A percentile compares a stretch with the other conserved stretches of the same genome.
Evolutionary conservation across 2,888 invertebrate species (phyloP).

Genomic region (Drosophila seclusa): DNA sequence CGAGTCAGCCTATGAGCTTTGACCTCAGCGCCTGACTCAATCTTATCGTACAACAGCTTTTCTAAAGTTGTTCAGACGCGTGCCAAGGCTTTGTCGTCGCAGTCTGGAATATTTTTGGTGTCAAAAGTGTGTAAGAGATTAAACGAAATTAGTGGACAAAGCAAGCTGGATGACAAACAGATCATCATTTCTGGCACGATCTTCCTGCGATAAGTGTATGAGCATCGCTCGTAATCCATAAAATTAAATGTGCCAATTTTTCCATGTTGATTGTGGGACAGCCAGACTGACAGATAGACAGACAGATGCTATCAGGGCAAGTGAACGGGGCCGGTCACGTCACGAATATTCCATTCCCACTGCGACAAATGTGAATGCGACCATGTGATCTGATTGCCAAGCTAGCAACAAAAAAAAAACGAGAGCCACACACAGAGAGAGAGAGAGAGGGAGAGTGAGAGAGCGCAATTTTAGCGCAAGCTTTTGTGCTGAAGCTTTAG

Average conservation of each 20-base stretch:
- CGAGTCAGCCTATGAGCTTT: constrained; percentile 31
- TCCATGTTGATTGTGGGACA: constrained; percentile 20
- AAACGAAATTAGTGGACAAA: constrained; percentile 36
- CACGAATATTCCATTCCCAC: constrained; percentile 60
- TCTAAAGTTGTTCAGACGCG: constrained; percentile 52
- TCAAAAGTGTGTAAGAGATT: background rate
- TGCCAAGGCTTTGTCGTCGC: constrained; percentile 25
- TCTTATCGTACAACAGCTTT: constrained; percentile 37
- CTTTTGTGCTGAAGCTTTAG: constrained; percentile 32
- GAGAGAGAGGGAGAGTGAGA: constrained; percentile 1
- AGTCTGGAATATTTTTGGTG: constrained; percentile 4
- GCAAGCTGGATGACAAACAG: constrained; percentile 20
- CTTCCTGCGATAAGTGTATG: constrained; percentile 30
- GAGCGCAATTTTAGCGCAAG: constrained; percentile 22
- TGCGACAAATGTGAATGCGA: constrained; percentile 51
- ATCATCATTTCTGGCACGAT: constrained; percentile 20
- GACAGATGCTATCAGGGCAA: constrained; percentile 51
- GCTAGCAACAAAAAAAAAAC: constrained; percentile 8
- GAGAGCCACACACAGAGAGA: background rate
- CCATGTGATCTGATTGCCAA: constrained; percentile 68
- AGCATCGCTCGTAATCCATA: constrained; percentile 20
- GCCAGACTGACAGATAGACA: background rate
- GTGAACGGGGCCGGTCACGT: constrained; percentile 53
- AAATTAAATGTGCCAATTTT: constrained; percentile 29
- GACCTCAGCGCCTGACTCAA: constrained; percentile 45